phyloP scores from a whole-genome alignment of 2,797 vertebrate species.

The Coendou prehensilis region DNA sequence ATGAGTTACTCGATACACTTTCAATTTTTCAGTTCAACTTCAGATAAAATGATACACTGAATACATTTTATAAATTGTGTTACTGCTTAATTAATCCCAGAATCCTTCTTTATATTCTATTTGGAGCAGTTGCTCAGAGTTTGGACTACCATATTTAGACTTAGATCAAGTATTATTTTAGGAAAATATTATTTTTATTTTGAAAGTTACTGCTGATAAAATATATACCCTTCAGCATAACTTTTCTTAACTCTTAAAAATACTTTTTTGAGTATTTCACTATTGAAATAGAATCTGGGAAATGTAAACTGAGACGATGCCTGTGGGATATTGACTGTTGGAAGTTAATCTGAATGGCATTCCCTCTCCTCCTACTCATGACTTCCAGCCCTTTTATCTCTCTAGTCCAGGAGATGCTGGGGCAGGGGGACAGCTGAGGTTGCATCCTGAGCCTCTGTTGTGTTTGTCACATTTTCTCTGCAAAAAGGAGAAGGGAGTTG shows the following conservation, averaged over 20 bases:
- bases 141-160: background rate
- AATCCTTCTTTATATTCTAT: background rate
- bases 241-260: background rate
- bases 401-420: background rate
- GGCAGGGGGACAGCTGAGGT: no score
- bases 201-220: background rate
- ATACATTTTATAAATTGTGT: background rate
- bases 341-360: background rate
- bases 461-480: background rate
- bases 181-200: conserved; percentile 6
- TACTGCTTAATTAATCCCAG: background rate
- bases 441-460: background rate
- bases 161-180: background rate
- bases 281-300: background rate
- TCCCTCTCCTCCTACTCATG: background rate
- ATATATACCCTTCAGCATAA: background rate
- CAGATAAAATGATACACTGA: background rate
- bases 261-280: background rate
- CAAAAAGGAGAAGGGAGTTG: background rate
- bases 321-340: background rate
- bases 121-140: background rate
- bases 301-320: background rate
- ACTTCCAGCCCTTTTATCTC: background rate
- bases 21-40: background rate
- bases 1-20: background rate